phyloP scores from a whole-genome alignment of 2,797 vertebrate species.

The Microcaecilia unicolor region DNA sequence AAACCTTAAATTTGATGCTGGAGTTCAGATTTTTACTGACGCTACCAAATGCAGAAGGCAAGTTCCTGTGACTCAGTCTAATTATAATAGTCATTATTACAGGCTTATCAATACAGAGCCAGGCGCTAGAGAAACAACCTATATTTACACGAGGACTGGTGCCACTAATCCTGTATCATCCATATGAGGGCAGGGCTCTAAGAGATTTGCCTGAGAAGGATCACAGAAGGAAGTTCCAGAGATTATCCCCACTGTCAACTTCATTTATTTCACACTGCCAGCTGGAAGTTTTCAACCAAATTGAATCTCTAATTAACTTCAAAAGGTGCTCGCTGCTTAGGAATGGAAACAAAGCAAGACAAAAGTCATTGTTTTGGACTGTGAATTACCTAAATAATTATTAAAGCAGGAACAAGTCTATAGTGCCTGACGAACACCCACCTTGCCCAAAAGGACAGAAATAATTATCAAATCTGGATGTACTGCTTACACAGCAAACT shows the following conservation, averaged over 20 bases:
- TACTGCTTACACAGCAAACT: no score
- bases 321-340: constrained; percentile 28
- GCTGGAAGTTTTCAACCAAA: constrained; percentile 27
- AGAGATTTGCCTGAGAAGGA: constrained; percentile 35
- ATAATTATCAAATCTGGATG: constrained; percentile 19
- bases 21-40: no score
- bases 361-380: constrained; percentile 30
- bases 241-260: constrained; percentile 28
- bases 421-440: constrained; percentile 29
- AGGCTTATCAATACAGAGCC: no score
- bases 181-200: constrained; percentile 13
- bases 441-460: constrained; percentile 27
- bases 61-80: no score
- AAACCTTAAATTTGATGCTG: no score
- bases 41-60: no score
- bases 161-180: constrained; percentile 5
- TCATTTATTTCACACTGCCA: constrained; percentile 19
- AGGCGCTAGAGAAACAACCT: no score
- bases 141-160: background rate
- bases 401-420: constrained; percentile 15
- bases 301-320: constrained; percentile 45
- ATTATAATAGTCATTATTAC: no score
- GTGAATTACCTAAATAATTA: constrained; percentile 37
- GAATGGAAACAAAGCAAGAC: constrained; percentile 28
- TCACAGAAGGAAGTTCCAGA: constrained; percentile 31